Evolutionary conservation across 1,140 invertebrate genomes (phyloP), one percentile per base, ranked within the genome.

Genomic region (Plectrocnemia conspersa): DNA sequence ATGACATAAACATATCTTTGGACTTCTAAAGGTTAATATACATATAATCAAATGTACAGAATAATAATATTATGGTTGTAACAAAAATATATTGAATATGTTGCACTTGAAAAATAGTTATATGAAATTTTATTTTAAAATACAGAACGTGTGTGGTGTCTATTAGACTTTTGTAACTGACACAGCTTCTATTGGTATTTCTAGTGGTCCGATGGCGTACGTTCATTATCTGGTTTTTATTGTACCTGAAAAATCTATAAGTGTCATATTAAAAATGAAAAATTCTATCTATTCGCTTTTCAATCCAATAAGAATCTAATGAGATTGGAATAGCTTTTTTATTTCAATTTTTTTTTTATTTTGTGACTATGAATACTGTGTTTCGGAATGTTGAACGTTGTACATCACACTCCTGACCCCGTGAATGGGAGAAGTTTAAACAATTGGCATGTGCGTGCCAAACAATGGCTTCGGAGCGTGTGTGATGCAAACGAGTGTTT

Each of bases 161-260:
- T 15, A 13, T 32, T 27, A 29, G 13, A 10, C 2, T 29, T 47
- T 47, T 47, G 44, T 18, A 15, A 47, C 23, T 47, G 44, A 47
- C 44, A 47, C 44, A 18, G 24, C 24, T 47, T 32, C 44, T 47
- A 47, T 50, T 35, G 47, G 32, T 15, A 19, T 27, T 27, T 52
- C 27, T 42, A 52, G 47, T 29, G 46, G 40, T 29, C 19, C 27
- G 5, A n/a, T n/a, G n/a, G 18, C 40, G 45, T 19, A 49, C 50
- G 46, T 46, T 35, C 54, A 22, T 46, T 61, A 61, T 61, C 58
- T 61, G 35, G 42, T 53, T 61, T 61, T 61, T 56, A 61, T 61
- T 61, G 49, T 61, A 49, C 15, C 23, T n/a, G 47, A 24, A 54
- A 56, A 56, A 61, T 61, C 58, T 56, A 42, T 19, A 49, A 36